phyloP scores from a whole-genome alignment of 37 sponge, comb jelly and placozoan genomes.

The Aphrocallistes beatrix region DNA sequence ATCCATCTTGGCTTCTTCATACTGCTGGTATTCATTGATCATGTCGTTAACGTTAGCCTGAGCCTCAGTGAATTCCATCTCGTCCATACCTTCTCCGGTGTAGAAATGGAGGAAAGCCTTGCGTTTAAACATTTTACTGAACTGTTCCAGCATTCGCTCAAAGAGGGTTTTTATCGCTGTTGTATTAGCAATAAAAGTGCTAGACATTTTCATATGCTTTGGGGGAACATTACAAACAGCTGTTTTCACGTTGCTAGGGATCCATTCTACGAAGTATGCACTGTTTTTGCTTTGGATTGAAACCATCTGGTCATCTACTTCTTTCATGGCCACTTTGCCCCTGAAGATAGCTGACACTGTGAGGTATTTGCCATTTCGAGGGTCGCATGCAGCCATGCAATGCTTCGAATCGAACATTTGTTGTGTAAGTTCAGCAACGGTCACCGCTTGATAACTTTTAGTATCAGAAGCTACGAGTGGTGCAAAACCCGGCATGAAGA shows the following conservation, averaged over 20 bases:
- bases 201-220: constrained; percentile 92
- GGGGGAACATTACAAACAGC: constrained; percentile 98
- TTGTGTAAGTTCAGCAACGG: constrained; percentile 96
- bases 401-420: constrained; percentile 99
- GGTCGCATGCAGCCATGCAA: constrained; percentile 99
- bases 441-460: constrained; percentile 94
- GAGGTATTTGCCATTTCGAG: constrained; percentile 98
- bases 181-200: constrained; percentile 99
- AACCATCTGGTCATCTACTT: constrained; percentile 96
- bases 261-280: constrained; percentile 99
- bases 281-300: constrained; percentile 99
- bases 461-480: constrained; percentile 98
- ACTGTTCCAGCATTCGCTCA: constrained; percentile 99
- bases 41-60: constrained; percentile 99
- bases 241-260: constrained; percentile 99
- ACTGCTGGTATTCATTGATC: constrained; percentile 99
- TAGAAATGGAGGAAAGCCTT: constrained; percentile 99
- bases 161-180: constrained; percentile 99
- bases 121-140: constrained; percentile 99
- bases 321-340: constrained; percentile 99
- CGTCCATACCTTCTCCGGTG: constrained; percentile 91
- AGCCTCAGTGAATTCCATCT: constrained; percentile 99
- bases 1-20: constrained; percentile 98
- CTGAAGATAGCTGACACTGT: constrained; percentile 99
- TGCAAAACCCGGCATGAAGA: constrained; percentile 99